These are phyloP conservation scores for Amphilophus citrinellus DNA, from an alignment of 2,113 vertebrate genomes.

Conservation along the genomic window DNA sequence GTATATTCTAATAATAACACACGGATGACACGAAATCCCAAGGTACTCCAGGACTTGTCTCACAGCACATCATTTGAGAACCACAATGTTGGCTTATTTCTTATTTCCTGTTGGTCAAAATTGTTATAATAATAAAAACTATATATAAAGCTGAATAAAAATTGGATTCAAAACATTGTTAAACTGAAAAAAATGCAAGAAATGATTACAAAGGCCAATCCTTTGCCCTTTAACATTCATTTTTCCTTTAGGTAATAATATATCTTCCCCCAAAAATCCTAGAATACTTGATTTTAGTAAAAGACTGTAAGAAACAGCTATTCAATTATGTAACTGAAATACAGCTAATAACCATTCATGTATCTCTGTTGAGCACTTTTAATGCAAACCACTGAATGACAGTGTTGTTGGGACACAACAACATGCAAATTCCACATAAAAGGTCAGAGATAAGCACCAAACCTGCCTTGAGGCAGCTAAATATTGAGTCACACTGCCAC, in stretches of 20 bases:
- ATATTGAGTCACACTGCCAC: conserved; percentile 46
- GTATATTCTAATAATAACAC: not conserved
- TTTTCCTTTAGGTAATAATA: not conserved
- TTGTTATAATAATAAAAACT: not conserved
- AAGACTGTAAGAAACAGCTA: not conserved
- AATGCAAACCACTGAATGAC: conserved; percentile 18
- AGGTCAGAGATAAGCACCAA: conserved; percentile 46
- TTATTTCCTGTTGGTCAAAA: not conserved
- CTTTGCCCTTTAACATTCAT: not conserved
- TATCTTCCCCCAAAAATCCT: not conserved
- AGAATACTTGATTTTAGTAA: not conserved
- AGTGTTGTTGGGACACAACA: conserved; percentile 21
- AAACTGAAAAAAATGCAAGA: not conserved
- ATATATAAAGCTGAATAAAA: not conserved
- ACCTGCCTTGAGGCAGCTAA: conserved; percentile 23
- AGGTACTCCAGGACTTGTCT: not conserved
- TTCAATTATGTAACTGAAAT: not conserved
- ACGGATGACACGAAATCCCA: not conserved
- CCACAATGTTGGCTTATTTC: not conserved
- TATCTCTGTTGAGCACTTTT: conserved; percentile 10
- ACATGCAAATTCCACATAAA: conserved; percentile 49
- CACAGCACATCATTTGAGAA: not conserved
- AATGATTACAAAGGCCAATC: not conserved
- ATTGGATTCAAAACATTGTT: not conserved
- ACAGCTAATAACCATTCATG: conserved; percentile 8